These are phyloP conservation scores for Thumatha senex DNA, from an alignment of 2,888 invertebrate genomes.

Conservation along the genomic window DNA sequence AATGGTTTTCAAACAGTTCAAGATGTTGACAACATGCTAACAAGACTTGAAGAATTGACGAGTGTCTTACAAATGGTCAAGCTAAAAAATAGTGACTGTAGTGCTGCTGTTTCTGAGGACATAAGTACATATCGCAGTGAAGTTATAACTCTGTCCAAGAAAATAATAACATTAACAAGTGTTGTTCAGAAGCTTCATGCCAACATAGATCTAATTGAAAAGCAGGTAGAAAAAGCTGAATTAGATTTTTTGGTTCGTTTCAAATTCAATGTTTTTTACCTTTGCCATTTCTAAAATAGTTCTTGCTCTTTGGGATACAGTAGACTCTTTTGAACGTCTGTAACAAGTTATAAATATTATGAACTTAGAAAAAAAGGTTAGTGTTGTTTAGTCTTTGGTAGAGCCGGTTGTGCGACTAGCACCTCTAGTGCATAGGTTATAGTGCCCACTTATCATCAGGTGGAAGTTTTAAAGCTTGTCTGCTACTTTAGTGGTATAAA, in stretches of 20 bases:
- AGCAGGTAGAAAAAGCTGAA: conserved; percentile 84
- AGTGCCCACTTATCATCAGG: no score
- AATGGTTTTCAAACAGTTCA: conserved; percentile 84
- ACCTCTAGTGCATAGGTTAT: no score
- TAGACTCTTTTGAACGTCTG: no score
- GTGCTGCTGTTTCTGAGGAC: conserved; percentile 75
- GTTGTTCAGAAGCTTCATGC: conserved; percentile 77
- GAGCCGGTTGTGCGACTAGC: background rate
- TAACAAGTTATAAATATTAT: background rate
- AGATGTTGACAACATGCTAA: conserved; percentile 87
- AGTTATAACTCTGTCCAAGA: conserved; percentile 78
- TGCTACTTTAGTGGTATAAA: no score
- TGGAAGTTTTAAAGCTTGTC: no score
- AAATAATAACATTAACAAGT: conserved; percentile 80
- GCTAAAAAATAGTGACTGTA: conserved; percentile 71
- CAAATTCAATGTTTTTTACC: conserved; percentile 83
- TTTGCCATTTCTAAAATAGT: conserved; percentile 84
- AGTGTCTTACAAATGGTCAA: conserved; percentile 84
- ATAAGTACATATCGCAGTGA: conserved; percentile 78
- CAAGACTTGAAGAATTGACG: conserved; percentile 86
- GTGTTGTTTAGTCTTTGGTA: no score
- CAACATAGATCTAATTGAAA: conserved; percentile 83
- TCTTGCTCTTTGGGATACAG: no score
- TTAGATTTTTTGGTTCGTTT: conserved; percentile 81
- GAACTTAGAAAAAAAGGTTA: background rate